These are phyloP conservation scores for Macropus fuliginosus DNA, from an alignment of 2,797 vertebrate species.

Conservation along the genomic window DNA sequence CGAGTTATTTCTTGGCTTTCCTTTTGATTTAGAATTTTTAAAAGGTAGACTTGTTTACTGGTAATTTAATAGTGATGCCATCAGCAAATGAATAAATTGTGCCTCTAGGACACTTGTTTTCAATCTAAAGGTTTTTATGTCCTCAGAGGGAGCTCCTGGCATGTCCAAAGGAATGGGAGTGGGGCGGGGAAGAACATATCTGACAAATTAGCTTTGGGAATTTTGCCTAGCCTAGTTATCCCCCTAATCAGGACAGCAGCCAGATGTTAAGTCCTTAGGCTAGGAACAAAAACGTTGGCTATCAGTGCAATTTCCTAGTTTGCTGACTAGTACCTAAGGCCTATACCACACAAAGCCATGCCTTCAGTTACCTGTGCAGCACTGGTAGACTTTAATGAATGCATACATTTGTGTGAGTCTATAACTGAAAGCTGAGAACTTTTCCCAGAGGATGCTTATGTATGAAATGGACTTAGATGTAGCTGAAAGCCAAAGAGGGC, in stretches of 20 bases:
- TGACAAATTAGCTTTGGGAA: conserved; percentile 22
- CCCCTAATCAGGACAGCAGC: conserved; percentile 32
- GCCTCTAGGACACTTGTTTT: conserved; percentile 48
- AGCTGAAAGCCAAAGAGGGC: conserved; percentile 30
- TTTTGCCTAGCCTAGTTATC: conserved; percentile 31
- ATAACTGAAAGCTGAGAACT: neutral
- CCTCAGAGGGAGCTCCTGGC: conserved; percentile 47
- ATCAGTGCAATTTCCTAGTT: conserved; percentile 8
- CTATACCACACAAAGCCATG: neutral
- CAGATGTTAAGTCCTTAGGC: conserved; percentile 57
- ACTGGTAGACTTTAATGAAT: conserved; percentile 42
- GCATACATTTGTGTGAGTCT: neutral
- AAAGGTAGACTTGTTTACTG: conserved; percentile 57
- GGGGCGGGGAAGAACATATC: neutral
- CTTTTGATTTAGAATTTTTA: conserved; percentile 60
- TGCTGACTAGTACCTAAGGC: conserved; percentile 42
- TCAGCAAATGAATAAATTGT: conserved; percentile 67
- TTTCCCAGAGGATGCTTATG: conserved; percentile 42
- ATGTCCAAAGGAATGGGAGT: conserved; percentile 6
- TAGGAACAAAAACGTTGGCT: conserved; percentile 56
- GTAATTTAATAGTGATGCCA: conserved; percentile 62
- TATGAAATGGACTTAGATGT: conserved; percentile 35
- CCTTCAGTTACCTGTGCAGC: conserved; percentile 14
- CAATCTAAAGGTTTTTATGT: conserved; percentile 58
- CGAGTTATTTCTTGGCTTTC: conserved; percentile 63